Evolutionary conservation across 2,888 invertebrate genomes (phyloP), one percentile per base, ranked within the genome.

Genomic region (Pyrocoelia pectoralis): DNA sequence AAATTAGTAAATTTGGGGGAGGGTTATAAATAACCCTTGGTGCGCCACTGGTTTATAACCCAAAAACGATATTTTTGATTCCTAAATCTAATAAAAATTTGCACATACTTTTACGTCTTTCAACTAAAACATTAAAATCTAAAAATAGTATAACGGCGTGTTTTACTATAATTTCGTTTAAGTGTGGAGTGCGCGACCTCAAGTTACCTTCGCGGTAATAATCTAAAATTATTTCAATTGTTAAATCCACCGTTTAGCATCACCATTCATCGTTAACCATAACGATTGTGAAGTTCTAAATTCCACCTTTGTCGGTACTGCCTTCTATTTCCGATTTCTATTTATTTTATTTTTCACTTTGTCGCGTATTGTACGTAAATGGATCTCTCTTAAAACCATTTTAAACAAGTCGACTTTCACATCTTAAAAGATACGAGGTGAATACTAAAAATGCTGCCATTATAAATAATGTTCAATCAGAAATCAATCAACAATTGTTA

Each of bases 351-450:
- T 56, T 60, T 48, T 49, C 40, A 41, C 14, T 38, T 50, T 24
- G 24, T 24, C 3, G 52, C 17, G 19, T 46, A 52, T 10, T 28
- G 48, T 41, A 52, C 52, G 41, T 58, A 58, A 58, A 58, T 58
- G 58, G 43, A 19, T 41, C 33, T 15, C 33, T 24, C 24, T 6
- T 33, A 43, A 33, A 59, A 53, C 29, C 46, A 43, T 19, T 43
- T 43, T 33, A 53, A 59, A 59, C 52, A 19, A 57, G 28, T 43
- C 28, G 59, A 59, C 59, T 59, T 59, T 59, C 59, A 59, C 52
- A 46, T 9, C 17, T 52, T 18, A 50, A 38, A 57, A 40, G 14
- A 15, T 29, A 38, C 58, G 24, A 13, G n/a, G 28, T 13, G 28
- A n/a, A 50, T 38, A 56, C 12, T 28, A 15, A 40, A 24, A 24